Evolutionary conservation across 2,113 vertebrate species (phyloP).

Genomic region (Ardeotis arabs): DNA sequence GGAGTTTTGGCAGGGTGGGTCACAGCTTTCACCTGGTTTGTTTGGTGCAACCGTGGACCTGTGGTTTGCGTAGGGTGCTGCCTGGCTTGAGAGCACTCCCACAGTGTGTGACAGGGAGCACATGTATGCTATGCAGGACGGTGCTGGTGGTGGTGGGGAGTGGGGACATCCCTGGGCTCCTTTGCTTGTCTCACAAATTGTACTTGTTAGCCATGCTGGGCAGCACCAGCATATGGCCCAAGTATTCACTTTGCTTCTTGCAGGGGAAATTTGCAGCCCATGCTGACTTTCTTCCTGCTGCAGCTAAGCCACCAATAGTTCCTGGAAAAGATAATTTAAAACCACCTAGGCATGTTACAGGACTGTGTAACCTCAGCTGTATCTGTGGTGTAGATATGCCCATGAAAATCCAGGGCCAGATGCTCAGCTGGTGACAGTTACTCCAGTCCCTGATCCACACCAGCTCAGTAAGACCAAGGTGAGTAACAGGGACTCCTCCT

Average conservation of each 20-base stretch:
- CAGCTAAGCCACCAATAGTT: not conserved
- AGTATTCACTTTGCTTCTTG: not conserved
- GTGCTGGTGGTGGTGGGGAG: not conserved
- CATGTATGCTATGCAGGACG: not conserved
- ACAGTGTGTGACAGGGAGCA: not conserved
- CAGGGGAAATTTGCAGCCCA: not conserved
- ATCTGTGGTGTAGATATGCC: not conserved
- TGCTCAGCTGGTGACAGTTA: not conserved
- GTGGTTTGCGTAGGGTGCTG: not conserved
- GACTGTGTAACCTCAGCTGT: not conserved
- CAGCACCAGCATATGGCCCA: fast-evolving
- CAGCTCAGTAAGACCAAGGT: not conserved
- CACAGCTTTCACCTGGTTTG: not conserved
- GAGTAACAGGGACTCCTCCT: not conserved
- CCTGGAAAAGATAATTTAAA: not conserved
- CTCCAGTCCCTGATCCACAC: not conserved
- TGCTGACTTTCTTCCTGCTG: not conserved
- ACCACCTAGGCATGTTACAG: not conserved
- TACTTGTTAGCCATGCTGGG: not conserved
- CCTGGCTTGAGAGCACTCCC: too few species aligned
- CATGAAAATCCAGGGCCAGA: not conserved
- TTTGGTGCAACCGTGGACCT: not conserved
- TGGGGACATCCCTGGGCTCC: not conserved
- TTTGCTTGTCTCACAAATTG: not conserved
- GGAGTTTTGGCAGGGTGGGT: not conserved